Conservation (phyloP, 2,797 vertebrate species). For the Petrocephalus schoutedeni region DNA sequence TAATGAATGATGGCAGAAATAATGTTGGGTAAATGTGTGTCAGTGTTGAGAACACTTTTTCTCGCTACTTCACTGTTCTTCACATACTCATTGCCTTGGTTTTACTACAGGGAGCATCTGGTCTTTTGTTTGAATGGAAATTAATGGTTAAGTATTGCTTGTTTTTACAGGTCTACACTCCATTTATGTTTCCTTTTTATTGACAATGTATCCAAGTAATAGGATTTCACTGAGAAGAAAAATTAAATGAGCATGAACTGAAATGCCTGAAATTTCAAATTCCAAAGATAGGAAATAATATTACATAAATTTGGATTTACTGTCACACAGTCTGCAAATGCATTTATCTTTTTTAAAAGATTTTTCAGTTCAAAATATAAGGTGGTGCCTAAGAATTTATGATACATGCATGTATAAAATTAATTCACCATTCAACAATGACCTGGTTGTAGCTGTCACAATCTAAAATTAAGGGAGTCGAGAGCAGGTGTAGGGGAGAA, state of each 20-base stretch:
- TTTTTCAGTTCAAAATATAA: neutral
- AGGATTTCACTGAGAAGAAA: neutral
- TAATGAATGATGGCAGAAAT: no score
- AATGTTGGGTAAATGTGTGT: no score
- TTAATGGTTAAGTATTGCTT: neutral
- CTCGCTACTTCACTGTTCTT: neutral
- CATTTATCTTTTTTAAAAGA: neutral
- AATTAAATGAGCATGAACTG: neutral
- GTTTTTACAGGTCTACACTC: neutral
- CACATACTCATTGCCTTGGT: neutral
- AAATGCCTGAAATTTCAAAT: neutral
- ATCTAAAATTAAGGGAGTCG: no score
- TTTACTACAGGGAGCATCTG: neutral
- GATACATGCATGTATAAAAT: neutral
- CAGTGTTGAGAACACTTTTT: neutral
- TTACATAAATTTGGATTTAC: constrained; percentile 4
- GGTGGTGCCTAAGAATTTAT: neutral
- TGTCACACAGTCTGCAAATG: neutral
- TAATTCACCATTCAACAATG: neutral
- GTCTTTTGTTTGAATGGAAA: neutral
- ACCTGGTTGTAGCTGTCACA: neutral
- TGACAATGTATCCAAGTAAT: neutral
- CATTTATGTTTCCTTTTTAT: neutral
- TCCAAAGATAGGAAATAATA: neutral
- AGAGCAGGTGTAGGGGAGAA: no score